phyloP scores from a whole-genome alignment of 2,797 vertebrate species.

The Labroides dimidiatus region DNA sequence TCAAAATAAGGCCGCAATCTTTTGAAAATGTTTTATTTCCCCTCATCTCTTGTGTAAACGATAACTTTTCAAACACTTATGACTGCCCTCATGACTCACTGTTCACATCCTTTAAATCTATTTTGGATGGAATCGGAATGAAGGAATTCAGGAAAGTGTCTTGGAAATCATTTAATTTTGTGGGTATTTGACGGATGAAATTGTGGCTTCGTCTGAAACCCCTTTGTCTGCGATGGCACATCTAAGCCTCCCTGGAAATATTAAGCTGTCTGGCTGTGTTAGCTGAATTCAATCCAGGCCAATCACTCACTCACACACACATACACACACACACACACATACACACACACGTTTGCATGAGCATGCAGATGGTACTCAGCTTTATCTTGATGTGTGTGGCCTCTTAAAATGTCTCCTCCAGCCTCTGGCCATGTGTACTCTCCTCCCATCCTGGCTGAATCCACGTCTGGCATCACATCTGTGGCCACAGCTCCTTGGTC shows the following conservation, averaged over 20 bases:
- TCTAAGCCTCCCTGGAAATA: conserved; percentile 52
- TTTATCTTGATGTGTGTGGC: conserved; percentile 30
- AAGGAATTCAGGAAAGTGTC: conserved; percentile 51
- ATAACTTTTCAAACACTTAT: conserved; percentile 30
- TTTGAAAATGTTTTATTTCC: conserved; percentile 17
- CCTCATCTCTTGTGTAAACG: too few species aligned
- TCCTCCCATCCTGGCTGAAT: conserved; percentile 37
- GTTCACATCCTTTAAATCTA: conserved; percentile 26
- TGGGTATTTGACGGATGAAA: conserved; percentile 67
- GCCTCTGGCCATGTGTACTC: conserved; percentile 49
- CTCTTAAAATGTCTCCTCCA: conserved; percentile 48
- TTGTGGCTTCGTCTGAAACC: conserved; percentile 42
- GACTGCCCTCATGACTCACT: conserved; percentile 1
- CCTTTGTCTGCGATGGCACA: conserved; percentile 57
- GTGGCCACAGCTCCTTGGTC: conserved; percentile 44
- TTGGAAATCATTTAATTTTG: conserved; percentile 69
- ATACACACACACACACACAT: conserved; percentile 7
- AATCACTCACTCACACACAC: conserved; percentile 31
- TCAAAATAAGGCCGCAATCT: not conserved
- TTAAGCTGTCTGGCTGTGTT: conserved; percentile 64
- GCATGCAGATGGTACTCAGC: conserved; percentile 55
- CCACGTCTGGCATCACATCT: conserved; percentile 56
- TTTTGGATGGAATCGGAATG: conserved; percentile 42
- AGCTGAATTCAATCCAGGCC: conserved; percentile 52
- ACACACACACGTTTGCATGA: conserved; percentile 30